Evolutionary conservation across 2,113 vertebrate genomes (phyloP).

Genomic region (Podiceps cristatus): DNA sequence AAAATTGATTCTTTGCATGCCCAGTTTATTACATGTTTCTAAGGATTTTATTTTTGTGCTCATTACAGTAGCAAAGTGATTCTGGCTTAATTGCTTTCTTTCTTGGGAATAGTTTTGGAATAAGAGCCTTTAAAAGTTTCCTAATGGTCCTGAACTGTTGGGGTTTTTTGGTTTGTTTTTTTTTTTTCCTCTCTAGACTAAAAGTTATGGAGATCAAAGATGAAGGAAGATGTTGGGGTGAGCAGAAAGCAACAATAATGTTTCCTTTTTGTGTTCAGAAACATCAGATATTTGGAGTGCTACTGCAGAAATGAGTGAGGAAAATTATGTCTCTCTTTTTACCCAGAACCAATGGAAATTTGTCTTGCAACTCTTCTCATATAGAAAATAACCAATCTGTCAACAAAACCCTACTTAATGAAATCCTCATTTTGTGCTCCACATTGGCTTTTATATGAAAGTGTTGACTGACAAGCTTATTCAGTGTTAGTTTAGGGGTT

Average conservation of each 20-base stretch:
- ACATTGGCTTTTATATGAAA: conserved; percentile 46
- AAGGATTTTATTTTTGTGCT: conserved; percentile 2
- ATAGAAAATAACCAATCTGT: conserved; percentile 55
- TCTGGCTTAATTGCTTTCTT: not conserved
- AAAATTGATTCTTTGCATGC: conserved; percentile 19
- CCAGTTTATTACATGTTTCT: not conserved
- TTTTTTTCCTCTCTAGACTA: not conserved
- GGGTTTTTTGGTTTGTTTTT: too few relatives aligned
- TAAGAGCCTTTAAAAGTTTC: not conserved
- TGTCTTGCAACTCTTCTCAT: conserved; percentile 2
- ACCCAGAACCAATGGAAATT: conserved; percentile 21
- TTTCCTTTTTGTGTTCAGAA: not conserved
- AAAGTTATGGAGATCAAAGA: not conserved
- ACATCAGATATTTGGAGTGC: not conserved
- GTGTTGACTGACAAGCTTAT: conserved; percentile 66
- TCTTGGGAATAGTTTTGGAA: not conserved
- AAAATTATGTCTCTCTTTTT: conserved; percentile 1
- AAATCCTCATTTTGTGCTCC: conserved; percentile 24
- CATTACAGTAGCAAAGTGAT: not conserved
- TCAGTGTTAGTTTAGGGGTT: conserved; percentile 28
- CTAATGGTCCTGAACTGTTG: not conserved
- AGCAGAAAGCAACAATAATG: not conserved
- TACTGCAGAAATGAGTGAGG: not conserved
- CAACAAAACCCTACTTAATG: conserved; percentile 51
- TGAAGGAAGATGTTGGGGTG: not conserved